A percentile compares a stretch with the other conserved stretches of the same genome.
Evolutionary conservation across 2,113 vertebrate species (phyloP).

Genomic region (Mormoops blainvillei): DNA sequence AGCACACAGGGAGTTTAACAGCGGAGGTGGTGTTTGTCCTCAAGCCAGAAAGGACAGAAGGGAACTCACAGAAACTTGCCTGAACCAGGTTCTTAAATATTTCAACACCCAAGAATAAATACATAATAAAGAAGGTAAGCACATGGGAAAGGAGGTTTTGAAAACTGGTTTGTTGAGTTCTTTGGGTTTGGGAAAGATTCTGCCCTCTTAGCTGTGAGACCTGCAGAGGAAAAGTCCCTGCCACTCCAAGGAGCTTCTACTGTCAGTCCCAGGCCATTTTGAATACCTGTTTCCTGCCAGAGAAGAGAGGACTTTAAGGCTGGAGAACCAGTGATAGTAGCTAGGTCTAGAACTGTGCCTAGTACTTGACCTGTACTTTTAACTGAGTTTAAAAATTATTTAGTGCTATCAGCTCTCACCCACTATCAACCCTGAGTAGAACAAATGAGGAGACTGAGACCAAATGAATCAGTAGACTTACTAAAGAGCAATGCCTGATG

Average conservation of each 20-base stretch:
- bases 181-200: neutral
- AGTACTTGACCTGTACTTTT: too few species aligned
- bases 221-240: neutral
- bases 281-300: neutral
- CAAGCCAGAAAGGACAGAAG: neutral
- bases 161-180: conserved; percentile 29
- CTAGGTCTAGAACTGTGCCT: neutral
- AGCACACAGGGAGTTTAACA: neutral
- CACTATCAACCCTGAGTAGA: neutral
- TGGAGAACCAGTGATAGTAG: neutral
- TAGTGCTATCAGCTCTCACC: neutral
- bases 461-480: neutral
- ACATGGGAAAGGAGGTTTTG: neutral
- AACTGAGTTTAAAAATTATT: neutral
- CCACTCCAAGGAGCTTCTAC: neutral
- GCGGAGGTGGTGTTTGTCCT: neutral
- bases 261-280: neutral
- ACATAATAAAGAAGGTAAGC: neutral
- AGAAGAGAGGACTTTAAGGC: neutral
- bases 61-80: neutral
- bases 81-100: neutral
- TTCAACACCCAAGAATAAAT: conserved; percentile 2
- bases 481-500: neutral
- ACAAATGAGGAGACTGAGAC: neutral
- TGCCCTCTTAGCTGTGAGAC: neutral